Base-by-base conservation (phyloP, 2,797 vertebrate species). In the Chaetophractus vellerosus region DNA sequence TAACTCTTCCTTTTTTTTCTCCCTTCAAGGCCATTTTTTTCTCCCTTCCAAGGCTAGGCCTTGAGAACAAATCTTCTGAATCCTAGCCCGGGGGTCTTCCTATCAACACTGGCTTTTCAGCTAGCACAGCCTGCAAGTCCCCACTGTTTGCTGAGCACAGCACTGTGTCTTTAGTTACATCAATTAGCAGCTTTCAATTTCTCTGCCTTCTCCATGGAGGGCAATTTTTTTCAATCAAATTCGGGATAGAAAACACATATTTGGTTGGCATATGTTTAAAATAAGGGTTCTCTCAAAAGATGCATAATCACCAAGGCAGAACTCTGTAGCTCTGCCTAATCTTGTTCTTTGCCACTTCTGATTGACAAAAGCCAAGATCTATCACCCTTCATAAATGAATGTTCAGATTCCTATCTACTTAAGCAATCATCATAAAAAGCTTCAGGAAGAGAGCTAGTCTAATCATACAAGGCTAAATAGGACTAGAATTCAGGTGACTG, bases 231-330 rank as follows among this genome's bases (percentile, higher is more conserved):
- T n/a, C 66, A 76, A 59, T 82, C 48, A 92, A 24, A 66, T 92
- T 89, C 21, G 94, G 33, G 48, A 69, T 50, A 38, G 15, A 83
- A 69, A 48, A 90, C 26, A 89, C 33, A 76, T 81, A 74, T 74
- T 68, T 96, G 61, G 38, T 94, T 83, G 57, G 28, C 36, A 80
- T 48, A 82, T 92, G 26, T 57, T 95, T 86, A 94, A 93, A 94
- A 80, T 66, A 93, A 93, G 16, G 5, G 23, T 86, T 63, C 69
- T 63, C 71, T 41, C 48, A 33, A 87, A 87, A 45, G 81, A 74
- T 61, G 76, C 14, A 88, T 36, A 90, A 69, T n/a, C 94, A 45
- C 36, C 66, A 80, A 50, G 85, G 41, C n/a, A 86, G 55, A 89
- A 78, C 85, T 85, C 41, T 52, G 19, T 3, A 92, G n/a, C 31